Conservation (phyloP, 2,888 invertebrate genomes). For the Gymnoscelis rufifasciata region DNA sequence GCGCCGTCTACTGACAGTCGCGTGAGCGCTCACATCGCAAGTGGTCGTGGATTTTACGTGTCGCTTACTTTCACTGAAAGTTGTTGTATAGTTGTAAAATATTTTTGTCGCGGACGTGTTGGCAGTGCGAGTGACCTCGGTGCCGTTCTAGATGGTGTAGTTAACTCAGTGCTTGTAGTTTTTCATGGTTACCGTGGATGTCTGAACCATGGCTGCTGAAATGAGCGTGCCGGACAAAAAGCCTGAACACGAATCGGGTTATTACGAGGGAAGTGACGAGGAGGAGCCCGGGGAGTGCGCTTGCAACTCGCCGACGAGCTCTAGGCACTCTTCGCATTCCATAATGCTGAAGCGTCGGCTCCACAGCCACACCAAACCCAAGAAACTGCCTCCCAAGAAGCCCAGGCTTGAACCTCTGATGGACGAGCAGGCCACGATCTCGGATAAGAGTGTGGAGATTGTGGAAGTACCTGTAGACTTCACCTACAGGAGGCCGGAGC, state of each 20-base stretch:
- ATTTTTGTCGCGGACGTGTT: slow-evolving; percentile 33
- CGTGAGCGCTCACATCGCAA: slow-evolving; percentile 43
- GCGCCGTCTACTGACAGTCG: slow-evolving; percentile 55
- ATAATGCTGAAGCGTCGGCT: slow-evolving; percentile 62
- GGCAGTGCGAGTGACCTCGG: slow-evolving; percentile 21
- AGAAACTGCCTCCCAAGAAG: slow-evolving; percentile 60
- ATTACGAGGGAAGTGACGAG: slow-evolving; percentile 87
- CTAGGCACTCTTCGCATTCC: slow-evolving; percentile 69
- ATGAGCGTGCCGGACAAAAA: slow-evolving; percentile 82
- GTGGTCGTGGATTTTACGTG: slow-evolving; percentile 66
- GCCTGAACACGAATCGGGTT: slow-evolving; percentile 89
- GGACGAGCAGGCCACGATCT: slow-evolving; percentile 49
- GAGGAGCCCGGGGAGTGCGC: slow-evolving; percentile 80
- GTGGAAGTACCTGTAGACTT: slow-evolving; percentile 39
- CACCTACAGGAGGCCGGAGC: slow-evolving; percentile 17
- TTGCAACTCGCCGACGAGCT: slow-evolving; percentile 68
- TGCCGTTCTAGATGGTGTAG: slow-evolving; percentile 13
- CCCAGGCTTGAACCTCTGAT: slow-evolving; percentile 48
- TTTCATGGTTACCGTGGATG: slow-evolving; percentile 59
- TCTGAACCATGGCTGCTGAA: slow-evolving; percentile 74
- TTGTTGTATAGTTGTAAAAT: slow-evolving; percentile 44
- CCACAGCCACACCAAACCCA: slow-evolving; percentile 56
- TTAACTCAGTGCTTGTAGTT: not conserved
- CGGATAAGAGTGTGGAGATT: slow-evolving; percentile 64
- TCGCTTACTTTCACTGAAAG: slow-evolving; percentile 62